phyloP scores from a whole-genome alignment of 2,113 vertebrate genomes.

The Myotis brandtii region DNA sequence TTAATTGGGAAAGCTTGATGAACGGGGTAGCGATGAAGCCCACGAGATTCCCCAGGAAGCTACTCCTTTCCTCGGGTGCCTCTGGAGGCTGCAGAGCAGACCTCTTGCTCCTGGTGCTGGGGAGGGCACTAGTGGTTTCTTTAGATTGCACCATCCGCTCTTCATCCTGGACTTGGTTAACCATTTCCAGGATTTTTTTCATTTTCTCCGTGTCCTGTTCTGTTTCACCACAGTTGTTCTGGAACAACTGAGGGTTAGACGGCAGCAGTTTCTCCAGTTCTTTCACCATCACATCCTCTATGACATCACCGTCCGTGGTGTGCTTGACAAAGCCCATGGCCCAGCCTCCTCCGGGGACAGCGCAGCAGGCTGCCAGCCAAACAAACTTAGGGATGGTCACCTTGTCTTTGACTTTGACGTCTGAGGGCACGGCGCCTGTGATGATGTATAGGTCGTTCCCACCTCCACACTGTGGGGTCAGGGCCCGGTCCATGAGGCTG shows the following conservation, averaged over 20 bases:
- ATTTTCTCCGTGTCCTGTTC: conserved; percentile 80
- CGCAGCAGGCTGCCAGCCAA: conserved; percentile 89
- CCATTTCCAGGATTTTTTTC: conserved; percentile 77
- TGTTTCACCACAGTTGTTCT: conserved; percentile 80
- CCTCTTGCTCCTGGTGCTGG: not conserved
- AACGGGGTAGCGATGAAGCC: conserved; percentile 81
- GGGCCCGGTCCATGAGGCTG: conserved; percentile 80
- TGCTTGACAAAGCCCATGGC: conserved; percentile 86
- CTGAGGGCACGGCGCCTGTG: conserved; percentile 84
- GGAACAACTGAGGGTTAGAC: conserved; percentile 81
- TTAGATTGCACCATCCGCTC: conserved; percentile 54
- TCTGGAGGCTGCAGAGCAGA: not conserved
- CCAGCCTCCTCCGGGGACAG: conserved; percentile 80
- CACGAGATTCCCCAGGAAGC: conserved; percentile 74
- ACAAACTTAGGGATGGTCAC: conserved; percentile 83
- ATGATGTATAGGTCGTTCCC: conserved; percentile 84
- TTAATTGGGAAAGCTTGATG: conserved; percentile 82
- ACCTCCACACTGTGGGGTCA: conserved; percentile 84
- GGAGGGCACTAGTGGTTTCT: accelerated
- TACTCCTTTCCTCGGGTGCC: accelerated
- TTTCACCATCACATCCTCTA: conserved; percentile 82
- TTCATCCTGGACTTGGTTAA: conserved; percentile 81
- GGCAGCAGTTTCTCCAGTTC: conserved; percentile 86
- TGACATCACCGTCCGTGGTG: not conserved
- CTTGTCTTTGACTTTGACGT: conserved; percentile 74